Conservation (phyloP, 2,888 invertebrate species). For the Ramazzottius varieornatus region DNA sequence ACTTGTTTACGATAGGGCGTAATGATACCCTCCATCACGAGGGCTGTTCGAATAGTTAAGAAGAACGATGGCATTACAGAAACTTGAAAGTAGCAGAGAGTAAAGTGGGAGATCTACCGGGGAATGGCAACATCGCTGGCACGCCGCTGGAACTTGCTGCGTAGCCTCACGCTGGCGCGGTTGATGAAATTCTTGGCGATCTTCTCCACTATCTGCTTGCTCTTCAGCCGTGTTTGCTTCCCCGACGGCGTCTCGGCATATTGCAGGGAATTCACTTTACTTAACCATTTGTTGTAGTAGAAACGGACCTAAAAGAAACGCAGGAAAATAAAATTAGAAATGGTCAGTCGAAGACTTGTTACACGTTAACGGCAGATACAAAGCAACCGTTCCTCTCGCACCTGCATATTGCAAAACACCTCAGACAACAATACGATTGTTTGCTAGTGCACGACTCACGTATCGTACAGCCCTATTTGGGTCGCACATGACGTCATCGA, state of each 20-base stretch:
- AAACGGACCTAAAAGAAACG: background rate
- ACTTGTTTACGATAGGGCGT: no score
- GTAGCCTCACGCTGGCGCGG: background rate
- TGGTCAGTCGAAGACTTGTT: no score
- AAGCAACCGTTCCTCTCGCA: no score
- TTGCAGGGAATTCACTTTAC: background rate
- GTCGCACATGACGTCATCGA: background rate
- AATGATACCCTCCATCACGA: no score
- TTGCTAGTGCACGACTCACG: no score
- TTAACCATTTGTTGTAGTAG: background rate
- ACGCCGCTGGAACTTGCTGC: background rate
- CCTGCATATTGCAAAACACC: background rate
- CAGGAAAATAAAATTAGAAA: background rate
- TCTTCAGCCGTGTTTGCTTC: background rate
- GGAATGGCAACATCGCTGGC: background rate
- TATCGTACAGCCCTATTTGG: background rate
- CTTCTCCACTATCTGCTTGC: background rate
- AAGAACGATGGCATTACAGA: no score
- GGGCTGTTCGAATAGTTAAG: no score
- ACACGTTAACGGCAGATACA: no score
- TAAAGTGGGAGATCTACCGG: background rate
- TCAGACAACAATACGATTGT: no score
- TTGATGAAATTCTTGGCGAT: background rate
- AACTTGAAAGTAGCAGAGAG: background rate
- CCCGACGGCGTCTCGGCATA: background rate